Evolutionary conservation across 1,140 invertebrate genomes (phyloP).

Genomic region (Meloidogyne hapla): DNA sequence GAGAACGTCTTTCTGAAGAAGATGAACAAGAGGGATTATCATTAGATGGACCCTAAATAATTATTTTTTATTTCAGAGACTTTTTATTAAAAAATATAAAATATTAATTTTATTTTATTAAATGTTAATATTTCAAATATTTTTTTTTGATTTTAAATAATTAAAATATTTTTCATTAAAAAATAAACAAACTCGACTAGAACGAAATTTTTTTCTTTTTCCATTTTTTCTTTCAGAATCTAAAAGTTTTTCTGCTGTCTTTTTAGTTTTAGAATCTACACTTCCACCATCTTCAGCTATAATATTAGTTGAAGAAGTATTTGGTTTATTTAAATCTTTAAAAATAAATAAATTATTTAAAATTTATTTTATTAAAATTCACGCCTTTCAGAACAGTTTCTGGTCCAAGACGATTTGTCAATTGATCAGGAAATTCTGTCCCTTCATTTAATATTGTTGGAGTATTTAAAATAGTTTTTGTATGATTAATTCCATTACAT

Average conservation of each 20-base stretch:
- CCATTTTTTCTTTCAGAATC: constrained; percentile 14
- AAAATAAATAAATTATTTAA: neutral
- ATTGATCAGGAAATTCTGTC: constrained; percentile 15
- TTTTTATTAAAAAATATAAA: no score
- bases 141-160: no score
- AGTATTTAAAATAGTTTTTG: constrained; percentile 2
- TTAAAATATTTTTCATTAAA: neutral
- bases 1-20: constrained; percentile 39
- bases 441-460: constrained; percentile 20
- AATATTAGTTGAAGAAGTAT: neutral
- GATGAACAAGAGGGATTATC: constrained; percentile 26
- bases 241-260: neutral
- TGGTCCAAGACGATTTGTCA: neutral
- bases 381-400: neutral
- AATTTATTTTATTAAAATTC: neutral
- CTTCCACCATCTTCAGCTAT: neutral
- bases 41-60: constrained; percentile 19
- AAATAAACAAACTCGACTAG: neutral
- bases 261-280: neutral
- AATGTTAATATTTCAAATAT: no score
- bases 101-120: no score
- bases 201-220: neutral
- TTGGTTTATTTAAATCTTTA: neutral
- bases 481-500: constrained; percentile 27
- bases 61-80: neutral